These are phyloP conservation scores for Pinctada fucata DNA, from an alignment of 2,888 invertebrate genomes.

Conservation along the genomic window DNA sequence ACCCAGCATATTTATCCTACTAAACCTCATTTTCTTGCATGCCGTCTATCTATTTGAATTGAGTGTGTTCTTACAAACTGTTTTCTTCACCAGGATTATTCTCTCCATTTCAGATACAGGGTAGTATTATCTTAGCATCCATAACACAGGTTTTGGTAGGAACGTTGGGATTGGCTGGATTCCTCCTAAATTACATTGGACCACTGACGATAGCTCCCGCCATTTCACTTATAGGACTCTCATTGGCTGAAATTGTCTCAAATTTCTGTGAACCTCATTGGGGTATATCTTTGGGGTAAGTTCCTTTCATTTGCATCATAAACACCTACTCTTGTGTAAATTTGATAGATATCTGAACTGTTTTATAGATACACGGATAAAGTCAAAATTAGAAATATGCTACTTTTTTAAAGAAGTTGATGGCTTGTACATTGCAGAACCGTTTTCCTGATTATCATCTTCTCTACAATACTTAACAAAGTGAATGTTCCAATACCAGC, in stretches of 20 bases:
- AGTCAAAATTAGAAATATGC: too few relatives aligned
- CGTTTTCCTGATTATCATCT: conserved; percentile 47
- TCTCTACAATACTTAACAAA: conserved; percentile 48
- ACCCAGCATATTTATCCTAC: too few relatives aligned
- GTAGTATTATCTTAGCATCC: conserved; percentile 62
- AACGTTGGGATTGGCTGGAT: conserved; percentile 56
- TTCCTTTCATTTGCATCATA: conserved; percentile 4
- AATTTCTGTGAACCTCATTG: conserved; percentile 88
- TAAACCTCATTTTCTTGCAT: too few relatives aligned
- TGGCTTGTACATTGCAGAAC: conserved; percentile 43
- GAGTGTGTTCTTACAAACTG: too few relatives aligned
- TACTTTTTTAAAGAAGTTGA: too few relatives aligned
- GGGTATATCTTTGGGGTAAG: conserved; percentile 88
- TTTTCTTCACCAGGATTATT: too few relatives aligned
- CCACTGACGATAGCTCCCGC: conserved; percentile 91
- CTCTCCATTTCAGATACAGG: conserved; percentile 55
- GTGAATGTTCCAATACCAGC: conserved; percentile 54
- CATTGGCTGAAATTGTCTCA: conserved; percentile 88
- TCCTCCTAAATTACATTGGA: conserved; percentile 80
- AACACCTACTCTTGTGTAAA: not conserved
- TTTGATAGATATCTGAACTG: too few relatives aligned
- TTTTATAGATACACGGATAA: too few relatives aligned
- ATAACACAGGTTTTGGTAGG: conserved; percentile 64
- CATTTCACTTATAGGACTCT: conserved; percentile 89
- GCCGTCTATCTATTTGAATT: too few relatives aligned